phyloP scores from a whole-genome alignment of 2,113 vertebrate species.

The Osmerus mordax region DNA sequence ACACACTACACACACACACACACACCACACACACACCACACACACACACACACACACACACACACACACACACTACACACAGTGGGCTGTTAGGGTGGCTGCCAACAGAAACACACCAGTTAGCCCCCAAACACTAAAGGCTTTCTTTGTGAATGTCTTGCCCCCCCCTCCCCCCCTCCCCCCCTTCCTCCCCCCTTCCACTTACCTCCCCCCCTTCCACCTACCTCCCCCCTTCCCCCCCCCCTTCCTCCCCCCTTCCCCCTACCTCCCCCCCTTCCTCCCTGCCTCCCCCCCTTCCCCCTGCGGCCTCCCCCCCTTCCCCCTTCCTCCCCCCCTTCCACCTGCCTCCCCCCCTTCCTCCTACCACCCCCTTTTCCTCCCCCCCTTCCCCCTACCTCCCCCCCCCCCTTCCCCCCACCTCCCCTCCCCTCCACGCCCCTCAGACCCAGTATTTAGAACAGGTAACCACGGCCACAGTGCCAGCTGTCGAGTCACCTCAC shows the following conservation, averaged over 20 bases:
- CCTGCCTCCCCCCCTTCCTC: too few relatives aligned
- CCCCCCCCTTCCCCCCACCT: background rate
- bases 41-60: conserved; percentile 5
- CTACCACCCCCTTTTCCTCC: background rate
- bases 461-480: conserved; percentile 46
- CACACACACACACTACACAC: background rate
- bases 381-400: background rate
- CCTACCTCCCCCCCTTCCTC: too few relatives aligned
- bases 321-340: background rate
- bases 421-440: background rate
- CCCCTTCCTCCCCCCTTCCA: background rate
- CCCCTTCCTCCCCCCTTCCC: background rate
- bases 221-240: too few relatives aligned
- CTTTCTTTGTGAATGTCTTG: conserved; percentile 39
- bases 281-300: background rate
- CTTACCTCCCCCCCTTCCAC: too few relatives aligned
- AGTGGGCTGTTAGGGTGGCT: background rate
- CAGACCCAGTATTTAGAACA: conserved; percentile 28
- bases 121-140: conserved; percentile 8
- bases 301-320: too few relatives aligned
- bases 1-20: conserved; percentile 5
- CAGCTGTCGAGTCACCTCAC: conserved; percentile 55
- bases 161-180: background rate
- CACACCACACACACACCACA: conserved; percentile 5
- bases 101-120: conserved; percentile 26